phyloP scores from a whole-genome alignment of 2,797 vertebrate genomes.

The Thunnus albacares region DNA sequence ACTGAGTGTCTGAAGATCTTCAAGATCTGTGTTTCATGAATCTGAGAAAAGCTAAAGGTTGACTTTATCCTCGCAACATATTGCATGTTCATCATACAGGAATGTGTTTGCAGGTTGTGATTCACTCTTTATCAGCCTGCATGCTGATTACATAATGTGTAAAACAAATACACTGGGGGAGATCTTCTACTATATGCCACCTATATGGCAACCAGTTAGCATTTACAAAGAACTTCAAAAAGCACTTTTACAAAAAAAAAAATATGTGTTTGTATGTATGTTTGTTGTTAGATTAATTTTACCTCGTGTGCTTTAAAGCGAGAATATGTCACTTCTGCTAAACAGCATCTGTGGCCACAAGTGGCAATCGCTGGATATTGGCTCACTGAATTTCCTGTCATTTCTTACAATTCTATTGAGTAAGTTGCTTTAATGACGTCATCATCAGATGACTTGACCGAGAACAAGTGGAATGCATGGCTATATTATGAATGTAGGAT shows the following conservation, averaged over 20 bases:
- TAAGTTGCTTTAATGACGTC: too few relatives aligned
- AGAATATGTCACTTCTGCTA: not conserved
- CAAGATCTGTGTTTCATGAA: not conserved
- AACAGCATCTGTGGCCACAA: not conserved
- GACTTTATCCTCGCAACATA: not conserved
- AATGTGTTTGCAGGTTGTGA: constrained; percentile 38
- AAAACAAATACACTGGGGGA: constrained; percentile 1
- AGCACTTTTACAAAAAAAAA: too few relatives aligned
- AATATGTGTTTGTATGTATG: too few relatives aligned
- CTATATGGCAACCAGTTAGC: not conserved
- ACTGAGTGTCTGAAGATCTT: constrained; percentile 11
- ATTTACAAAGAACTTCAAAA: not conserved
- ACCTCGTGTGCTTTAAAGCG: not conserved
- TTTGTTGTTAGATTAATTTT: not conserved
- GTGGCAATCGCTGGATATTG: too few relatives aligned
- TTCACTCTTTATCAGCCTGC: constrained; percentile 17
- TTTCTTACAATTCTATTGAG: too few relatives aligned
- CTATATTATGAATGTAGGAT: too few relatives aligned
- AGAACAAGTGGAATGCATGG: too few relatives aligned
- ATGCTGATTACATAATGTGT: constrained; percentile 6
- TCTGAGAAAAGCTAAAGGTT: constrained; percentile 18
- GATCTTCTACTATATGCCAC: not conserved
- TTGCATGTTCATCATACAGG: constrained; percentile 20
- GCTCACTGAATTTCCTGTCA: too few relatives aligned
- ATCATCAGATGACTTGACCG: too few relatives aligned